Conservation (phyloP, 2,888 invertebrate species). For the Argyresthia albistria region DNA sequence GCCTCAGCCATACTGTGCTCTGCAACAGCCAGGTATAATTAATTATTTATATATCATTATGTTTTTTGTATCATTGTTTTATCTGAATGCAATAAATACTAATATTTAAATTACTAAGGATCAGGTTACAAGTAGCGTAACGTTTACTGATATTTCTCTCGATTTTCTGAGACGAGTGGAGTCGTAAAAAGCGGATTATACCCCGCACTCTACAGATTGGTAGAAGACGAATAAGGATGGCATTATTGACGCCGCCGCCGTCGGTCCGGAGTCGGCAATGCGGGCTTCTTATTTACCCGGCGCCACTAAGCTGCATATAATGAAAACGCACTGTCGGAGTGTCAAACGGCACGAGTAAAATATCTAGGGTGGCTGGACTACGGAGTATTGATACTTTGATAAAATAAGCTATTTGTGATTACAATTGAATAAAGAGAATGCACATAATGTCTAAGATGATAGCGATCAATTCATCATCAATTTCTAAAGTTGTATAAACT, state of each 20-base stretch:
- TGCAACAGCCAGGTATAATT: too few species aligned
- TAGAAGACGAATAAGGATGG: constrained; percentile 23
- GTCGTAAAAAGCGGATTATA: constrained; percentile 72
- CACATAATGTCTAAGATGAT: too few species aligned
- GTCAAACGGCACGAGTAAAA: constrained; percentile 54
- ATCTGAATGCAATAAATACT: too few species aligned
- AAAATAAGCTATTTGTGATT: too few species aligned
- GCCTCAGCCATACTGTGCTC: background rate
- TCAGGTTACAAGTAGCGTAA: constrained; percentile 23
- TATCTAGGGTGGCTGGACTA: constrained; percentile 15
- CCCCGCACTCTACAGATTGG: constrained; percentile 24
- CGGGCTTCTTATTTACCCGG: constrained; percentile 63
- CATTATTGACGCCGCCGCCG: background rate
- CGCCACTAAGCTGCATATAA: constrained; percentile 70
- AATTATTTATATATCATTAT: too few species aligned
- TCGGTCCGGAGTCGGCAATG: constrained; percentile 51
- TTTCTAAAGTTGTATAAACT: too few species aligned
- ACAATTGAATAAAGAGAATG: too few species aligned
- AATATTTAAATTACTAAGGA: too few species aligned
- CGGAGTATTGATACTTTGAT: constrained; percentile 32
- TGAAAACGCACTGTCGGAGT: constrained; percentile 68
- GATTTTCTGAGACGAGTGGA: constrained; percentile 59
- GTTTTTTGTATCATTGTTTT: too few species aligned
- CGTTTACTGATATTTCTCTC: constrained; percentile 57
- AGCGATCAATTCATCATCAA: too few species aligned